Base-by-base conservation (phyloP, 1,140 invertebrate genomes). In the Listronotus oregonensis region DNA sequence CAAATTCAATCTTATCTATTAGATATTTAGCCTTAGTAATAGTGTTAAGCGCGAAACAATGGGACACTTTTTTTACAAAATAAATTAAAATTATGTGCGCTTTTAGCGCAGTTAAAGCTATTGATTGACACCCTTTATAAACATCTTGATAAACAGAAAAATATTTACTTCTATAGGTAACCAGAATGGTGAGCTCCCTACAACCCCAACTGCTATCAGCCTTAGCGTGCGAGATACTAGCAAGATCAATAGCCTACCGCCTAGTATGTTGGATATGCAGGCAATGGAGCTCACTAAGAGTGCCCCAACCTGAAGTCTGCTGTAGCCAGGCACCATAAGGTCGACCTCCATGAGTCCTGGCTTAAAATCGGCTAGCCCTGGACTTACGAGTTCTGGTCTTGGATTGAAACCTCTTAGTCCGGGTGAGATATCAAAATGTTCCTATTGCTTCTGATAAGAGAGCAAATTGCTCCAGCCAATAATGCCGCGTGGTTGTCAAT, bases 241-340 rank as follows among this genome's bases (percentile, higher is more conserved):
- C 63, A 84, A 83, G 72, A 84, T 85, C 62, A 84, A 84, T 78
- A 84, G 82, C 66, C 75, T 84, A n/a, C 80, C 82, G 3, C 79
- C 80, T 6, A 73, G 77, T 15, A 75, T 74, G 27, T 51, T 74
- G 27, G 73, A 76, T 14, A 72, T 74, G 0, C 73, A 74, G 64
- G 72, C 72, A 9, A 67, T 75, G n/a, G 73, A 76, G 52, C 60
- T 76, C 12, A 72, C 70, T 11, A 75, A 75, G 50, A 55, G 62
- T 14, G 49, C 64, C 72, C 70, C 9, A 62, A 54, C 59, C 54
- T 62, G 57, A 75, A 73, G 64, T 69, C 67, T 49, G 44, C 59
- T 3, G 43, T 51, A 57, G 73, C 71, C 72, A 5, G 54, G 59
- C 31, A 17, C 49, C 0, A 66, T 59, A 8, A 44, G 57, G 37